Conservation (phyloP, 2,797 vertebrate species). For the Pseudochirops corinnae region DNA sequence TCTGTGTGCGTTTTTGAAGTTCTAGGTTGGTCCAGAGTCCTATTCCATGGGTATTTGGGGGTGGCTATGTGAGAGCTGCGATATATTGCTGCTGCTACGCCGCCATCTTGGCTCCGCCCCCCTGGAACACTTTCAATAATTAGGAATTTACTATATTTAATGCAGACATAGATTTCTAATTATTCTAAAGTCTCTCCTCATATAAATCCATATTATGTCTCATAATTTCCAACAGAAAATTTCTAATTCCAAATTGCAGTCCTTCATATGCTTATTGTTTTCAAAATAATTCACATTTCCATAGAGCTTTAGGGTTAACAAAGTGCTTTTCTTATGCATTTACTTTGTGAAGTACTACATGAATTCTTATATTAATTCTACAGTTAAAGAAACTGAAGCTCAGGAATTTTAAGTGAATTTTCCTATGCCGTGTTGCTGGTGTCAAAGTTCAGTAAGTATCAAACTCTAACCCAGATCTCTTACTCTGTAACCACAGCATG, state of each 20-base stretch:
- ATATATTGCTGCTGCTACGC: no score
- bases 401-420: not conserved
- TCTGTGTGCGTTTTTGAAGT: no score
- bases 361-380: not conserved
- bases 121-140: not conserved
- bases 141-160: not conserved
- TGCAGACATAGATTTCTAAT: not conserved
- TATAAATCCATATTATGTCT: not conserved
- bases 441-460: not conserved
- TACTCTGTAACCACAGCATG: not conserved
- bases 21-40: no score
- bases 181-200: not conserved
- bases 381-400: not conserved
- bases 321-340: not conserved
- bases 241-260: not conserved
- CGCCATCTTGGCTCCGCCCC: no score
- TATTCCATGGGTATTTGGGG: no score
- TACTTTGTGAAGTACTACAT: not conserved
- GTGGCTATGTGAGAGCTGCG: no score
- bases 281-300: not conserved
- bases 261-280: not conserved
- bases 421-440: not conserved
- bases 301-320: not conserved
- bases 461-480: not conserved
- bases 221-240: not conserved